These are phyloP conservation scores for Alviniconcha marisindica DNA, from an alignment of 1,140 invertebrate species.

Conservation along the genomic window DNA sequence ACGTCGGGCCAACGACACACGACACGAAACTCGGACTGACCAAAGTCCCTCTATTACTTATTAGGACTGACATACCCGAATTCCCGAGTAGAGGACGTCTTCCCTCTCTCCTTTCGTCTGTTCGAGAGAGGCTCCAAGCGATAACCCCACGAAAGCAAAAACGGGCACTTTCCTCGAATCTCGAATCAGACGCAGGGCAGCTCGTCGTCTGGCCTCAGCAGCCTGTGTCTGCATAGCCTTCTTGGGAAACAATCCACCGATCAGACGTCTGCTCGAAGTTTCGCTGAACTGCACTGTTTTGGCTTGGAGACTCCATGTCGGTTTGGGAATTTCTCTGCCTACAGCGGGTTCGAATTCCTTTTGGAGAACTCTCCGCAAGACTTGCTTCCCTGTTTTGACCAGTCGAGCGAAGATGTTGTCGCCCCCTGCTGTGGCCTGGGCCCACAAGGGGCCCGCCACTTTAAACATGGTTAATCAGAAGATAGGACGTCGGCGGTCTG, in stretches of 20 bases:
- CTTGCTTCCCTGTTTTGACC: slow-evolving; percentile 31
- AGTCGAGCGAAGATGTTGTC: slow-evolving; percentile 23
- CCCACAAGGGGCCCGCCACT: slow-evolving; percentile 41
- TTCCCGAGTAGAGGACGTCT: slow-evolving; percentile 39
- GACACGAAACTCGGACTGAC: background rate
- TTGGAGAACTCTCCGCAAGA: slow-evolving; percentile 12
- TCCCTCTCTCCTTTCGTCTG: slow-evolving; percentile 20
- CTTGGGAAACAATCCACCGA: slow-evolving; percentile 31
- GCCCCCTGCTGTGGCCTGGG: slow-evolving; percentile 36
- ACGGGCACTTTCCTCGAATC: slow-evolving; percentile 44
- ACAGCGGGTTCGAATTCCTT: background rate
- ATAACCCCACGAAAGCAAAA: slow-evolving; percentile 49
- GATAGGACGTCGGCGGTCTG: background rate
- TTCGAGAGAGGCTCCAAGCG: slow-evolving; percentile 25
- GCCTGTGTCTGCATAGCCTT: slow-evolving; percentile 38
- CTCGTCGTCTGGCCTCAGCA: slow-evolving; percentile 47
- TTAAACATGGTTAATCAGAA: slow-evolving; percentile 25
- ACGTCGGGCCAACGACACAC: background rate
- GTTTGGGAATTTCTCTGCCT: slow-evolving; percentile 25
- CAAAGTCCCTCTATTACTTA: background rate
- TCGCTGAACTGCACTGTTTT: slow-evolving; percentile 3
- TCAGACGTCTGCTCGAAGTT: background rate
- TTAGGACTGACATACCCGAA: slow-evolving; percentile 37
- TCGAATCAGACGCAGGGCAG: slow-evolving; percentile 45
- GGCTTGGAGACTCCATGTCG: background rate